Evolutionary conservation across 2,797 vertebrate species (phyloP), one percentile per base, ranked within the genome.

Genomic region (Sebastes jordani): DNA sequence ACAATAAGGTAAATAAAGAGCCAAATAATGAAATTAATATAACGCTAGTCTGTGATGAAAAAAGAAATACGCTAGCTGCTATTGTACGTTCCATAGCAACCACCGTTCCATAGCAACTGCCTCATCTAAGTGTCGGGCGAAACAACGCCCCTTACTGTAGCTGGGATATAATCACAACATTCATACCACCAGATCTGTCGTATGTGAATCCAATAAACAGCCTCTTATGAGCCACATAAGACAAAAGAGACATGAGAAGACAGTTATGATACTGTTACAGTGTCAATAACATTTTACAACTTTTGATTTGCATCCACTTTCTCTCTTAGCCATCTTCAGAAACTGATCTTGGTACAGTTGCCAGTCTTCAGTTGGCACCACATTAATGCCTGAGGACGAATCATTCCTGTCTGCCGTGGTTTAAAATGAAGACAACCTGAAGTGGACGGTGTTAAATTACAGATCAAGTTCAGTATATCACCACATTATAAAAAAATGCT

Each of bases 381-480:
- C 42, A 34, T 22, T 6, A 60, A 75, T 23, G 32, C 14, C 25
- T 9, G 32, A 32, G 23, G 25, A 59, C 30, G 55, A 70, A 66
- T 56, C 4, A 60, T 56, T 30, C 14, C 20, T 20, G 10, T 56
- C 27, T 34, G 20, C 18, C 18, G 11, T 42, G 20, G 8, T 55
- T 80, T 70, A 25, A 70, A 69, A 36, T 56, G 27, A 71, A 5
- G 52, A 62, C 23, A 6, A 8, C 56, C 18, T 71, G 42, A 74
- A 80, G 46, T 62, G 29, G 55, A 71, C 56, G 52, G 49, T 75
- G 25, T 81, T 61, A 34, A 42, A 69, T 72, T 30, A 76, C 13
- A 55, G 11, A 3, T 4, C 4, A 65, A 32, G 13, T 27, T 70
- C 54, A 64, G 20, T 71, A 36, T 63, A 69, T 76, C 9, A n/a